A percentile compares a stretch with the other conserved stretches of the same genome.
Evolutionary conservation across 53 echinoderm and acorn worm species (phyloP).

Genomic region (Paracentrotus lividus): DNA sequence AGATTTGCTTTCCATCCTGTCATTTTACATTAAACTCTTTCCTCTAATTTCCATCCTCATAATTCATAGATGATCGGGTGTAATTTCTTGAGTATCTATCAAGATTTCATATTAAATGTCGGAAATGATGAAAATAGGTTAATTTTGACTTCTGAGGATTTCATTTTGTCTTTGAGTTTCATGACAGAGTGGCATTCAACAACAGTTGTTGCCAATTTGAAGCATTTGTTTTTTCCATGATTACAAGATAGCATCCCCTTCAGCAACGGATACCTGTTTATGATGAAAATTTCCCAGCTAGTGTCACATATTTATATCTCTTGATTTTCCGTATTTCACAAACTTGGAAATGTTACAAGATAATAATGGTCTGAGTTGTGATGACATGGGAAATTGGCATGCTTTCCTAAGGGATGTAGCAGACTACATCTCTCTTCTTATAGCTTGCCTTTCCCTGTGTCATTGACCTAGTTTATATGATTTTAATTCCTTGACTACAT

Average conservation of each 20-base stretch:
- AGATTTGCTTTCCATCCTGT: not conserved
- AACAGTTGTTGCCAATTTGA: constrained; percentile 25
- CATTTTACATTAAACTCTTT: not conserved
- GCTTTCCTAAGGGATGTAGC: not conserved
- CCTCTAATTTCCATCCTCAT: not conserved
- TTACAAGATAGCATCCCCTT: not conserved
- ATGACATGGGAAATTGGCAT: not conserved
- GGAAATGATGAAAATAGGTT: constrained; percentile 1
- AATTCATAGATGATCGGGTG: not conserved
- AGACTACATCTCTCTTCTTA: not conserved
- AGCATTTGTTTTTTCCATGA: not conserved
- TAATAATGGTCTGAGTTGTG: not conserved
- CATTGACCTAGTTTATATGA: not conserved
- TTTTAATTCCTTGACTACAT: no score
- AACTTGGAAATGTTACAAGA: constrained; percentile 48
- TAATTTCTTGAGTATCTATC: not conserved
- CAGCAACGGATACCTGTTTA: not conserved
- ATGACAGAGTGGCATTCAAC: not conserved
- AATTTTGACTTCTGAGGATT: constrained; percentile 22
- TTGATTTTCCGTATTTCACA: constrained; percentile 6
- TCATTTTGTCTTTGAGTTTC: not conserved
- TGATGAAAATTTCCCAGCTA: not conserved
- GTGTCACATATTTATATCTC: not conserved
- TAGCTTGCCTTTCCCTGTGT: not conserved
- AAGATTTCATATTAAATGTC: not conserved